Conservation (phyloP, 2,797 vertebrate species). For the Mormyrops attenuatus region DNA sequence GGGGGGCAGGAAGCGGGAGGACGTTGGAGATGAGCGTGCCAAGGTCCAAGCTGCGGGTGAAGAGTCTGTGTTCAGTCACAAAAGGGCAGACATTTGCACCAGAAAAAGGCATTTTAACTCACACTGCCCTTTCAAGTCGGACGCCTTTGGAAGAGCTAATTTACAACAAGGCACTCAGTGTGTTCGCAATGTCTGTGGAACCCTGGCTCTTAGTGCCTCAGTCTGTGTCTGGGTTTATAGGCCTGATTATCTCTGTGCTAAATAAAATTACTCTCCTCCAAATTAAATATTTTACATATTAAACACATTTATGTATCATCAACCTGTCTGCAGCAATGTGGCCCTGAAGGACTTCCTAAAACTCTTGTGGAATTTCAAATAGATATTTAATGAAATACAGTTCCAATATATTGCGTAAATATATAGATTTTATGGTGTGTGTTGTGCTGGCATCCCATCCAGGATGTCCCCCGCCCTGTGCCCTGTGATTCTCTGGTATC, state of each 20-base stretch:
- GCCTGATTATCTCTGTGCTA: not conserved
- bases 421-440: not conserved
- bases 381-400: not conserved
- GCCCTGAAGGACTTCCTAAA: not conserved
- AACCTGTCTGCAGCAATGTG: not conserved
- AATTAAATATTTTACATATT: not conserved
- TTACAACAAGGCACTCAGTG: not conserved
- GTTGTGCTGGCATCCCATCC: not conserved
- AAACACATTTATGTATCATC: not conserved
- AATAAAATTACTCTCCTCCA: not conserved
- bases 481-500: too few relatives aligned
- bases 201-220: not conserved
- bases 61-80: not conserved
- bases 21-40: not conserved
- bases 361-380: not conserved
- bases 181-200: not conserved
- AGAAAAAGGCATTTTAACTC: not conserved
- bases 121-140: not conserved
- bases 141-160: not conserved
- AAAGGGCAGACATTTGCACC: not conserved
- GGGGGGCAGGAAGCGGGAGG: not conserved
- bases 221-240: not conserved
- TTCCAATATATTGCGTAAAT: not conserved
- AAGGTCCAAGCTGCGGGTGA: not conserved
- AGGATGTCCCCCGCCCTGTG: not conserved